phyloP scores from a whole-genome alignment of 2,797 vertebrate species.

The Rhynchotus rufescens region DNA sequence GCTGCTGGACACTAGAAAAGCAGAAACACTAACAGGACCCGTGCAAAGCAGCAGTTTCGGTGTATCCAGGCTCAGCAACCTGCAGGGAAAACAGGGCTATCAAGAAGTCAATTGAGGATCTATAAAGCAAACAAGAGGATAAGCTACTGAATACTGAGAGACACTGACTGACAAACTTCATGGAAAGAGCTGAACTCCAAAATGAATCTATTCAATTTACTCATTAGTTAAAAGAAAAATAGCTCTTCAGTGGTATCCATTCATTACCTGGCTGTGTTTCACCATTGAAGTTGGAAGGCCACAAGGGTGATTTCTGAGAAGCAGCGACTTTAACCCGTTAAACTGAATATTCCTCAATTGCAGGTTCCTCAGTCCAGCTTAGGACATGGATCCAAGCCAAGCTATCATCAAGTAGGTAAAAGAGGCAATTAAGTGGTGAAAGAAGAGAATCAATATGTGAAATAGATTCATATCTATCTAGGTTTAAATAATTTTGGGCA shows the following conservation, averaged over 20 bases:
- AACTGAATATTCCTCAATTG: neutral
- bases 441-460: neutral
- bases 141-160: neutral
- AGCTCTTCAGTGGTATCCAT: neutral
- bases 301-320: neutral
- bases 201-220: neutral
- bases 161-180: neutral
- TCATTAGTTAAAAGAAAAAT: neutral
- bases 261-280: neutral
- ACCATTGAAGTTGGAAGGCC: accelerated
- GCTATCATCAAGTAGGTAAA: neutral
- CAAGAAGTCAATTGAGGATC: neutral
- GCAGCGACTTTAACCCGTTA: neutral
- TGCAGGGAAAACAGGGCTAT: neutral
- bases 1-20: neutral
- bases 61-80: neutral
- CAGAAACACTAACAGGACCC: neutral
- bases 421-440: neutral
- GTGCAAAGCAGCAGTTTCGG: neutral
- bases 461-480: neutral
- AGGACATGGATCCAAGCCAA: neutral
- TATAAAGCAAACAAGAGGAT: constrained; percentile 28
- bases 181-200: neutral
- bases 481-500: neutral
- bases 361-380: neutral